Evolutionary conservation across 2,888 invertebrate species (phyloP).

Genomic region (Orthosia gothica): DNA sequence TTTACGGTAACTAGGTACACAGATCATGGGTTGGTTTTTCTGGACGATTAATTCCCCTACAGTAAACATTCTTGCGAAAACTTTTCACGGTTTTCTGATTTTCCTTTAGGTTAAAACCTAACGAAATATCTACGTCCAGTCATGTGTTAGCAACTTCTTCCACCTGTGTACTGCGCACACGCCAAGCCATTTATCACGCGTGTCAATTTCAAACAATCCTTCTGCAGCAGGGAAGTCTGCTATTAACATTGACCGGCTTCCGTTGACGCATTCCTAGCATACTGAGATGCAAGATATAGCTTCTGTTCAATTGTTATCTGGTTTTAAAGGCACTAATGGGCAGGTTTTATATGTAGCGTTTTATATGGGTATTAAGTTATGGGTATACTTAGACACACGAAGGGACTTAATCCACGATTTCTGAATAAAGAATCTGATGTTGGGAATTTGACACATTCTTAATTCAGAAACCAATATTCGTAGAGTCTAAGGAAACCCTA

Average conservation of each 20-base stretch:
- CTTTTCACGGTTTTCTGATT: too few species aligned
- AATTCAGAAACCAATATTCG: too few species aligned
- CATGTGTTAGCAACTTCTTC: neutral
- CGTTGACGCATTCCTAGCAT: slow-evolving; percentile 34
- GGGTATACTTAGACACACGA: neutral
- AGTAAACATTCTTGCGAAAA: too few species aligned
- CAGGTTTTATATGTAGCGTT: neutral
- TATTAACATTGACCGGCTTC: slow-evolving; percentile 37
- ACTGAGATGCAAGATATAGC: slow-evolving; percentile 7
- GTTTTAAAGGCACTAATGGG: neutral
- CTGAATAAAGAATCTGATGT: too few species aligned
- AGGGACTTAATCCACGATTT: too few species aligned
- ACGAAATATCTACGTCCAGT: neutral
- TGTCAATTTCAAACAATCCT: slow-evolving; percentile 27
- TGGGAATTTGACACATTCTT: too few species aligned
- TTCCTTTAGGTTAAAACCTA: neutral
- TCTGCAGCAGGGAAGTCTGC: slow-evolving; percentile 29
- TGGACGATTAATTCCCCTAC: too few species aligned
- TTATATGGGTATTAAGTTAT: neutral
- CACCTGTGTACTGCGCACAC: neutral
- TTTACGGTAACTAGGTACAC: too few species aligned
- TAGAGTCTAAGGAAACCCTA: too few species aligned
- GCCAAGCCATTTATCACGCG: slow-evolving; percentile 15
- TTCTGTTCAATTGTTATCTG: slow-evolving; percentile 32
- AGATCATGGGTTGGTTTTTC: too few species aligned